A percentile compares a stretch with the other conserved stretches of the same genome.
Evolutionary conservation across 2,113 vertebrate genomes (phyloP).

Genomic region (Sclerurus mexicanus): DNA sequence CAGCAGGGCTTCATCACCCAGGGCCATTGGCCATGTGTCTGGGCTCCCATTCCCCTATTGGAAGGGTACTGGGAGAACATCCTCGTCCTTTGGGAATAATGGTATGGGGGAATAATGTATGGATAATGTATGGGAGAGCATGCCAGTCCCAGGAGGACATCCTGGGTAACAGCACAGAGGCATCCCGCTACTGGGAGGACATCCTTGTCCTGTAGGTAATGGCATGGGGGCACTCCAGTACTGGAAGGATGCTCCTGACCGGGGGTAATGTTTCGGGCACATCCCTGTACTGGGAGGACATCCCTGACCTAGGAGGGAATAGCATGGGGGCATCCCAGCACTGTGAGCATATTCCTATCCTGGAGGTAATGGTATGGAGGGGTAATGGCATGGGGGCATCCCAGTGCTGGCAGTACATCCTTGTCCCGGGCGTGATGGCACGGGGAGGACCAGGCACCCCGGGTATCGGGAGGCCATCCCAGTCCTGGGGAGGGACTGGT

Average conservation of each 20-base stretch:
- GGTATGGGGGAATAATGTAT: background rate
- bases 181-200: background rate
- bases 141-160: background rate
- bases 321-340: too few relatives aligned
- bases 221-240: background rate
- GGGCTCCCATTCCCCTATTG: background rate
- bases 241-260: background rate
- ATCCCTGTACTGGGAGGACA: background rate
- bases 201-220: background rate
- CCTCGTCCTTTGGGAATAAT: background rate
- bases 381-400: background rate
- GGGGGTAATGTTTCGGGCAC: background rate
- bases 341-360: background rate
- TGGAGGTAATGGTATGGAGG: background rate
- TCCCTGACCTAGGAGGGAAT: background rate
- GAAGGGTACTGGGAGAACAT: background rate
- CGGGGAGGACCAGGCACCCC: too few relatives aligned
- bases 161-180: too few relatives aligned
- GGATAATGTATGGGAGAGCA: too few relatives aligned
- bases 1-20: background rate
- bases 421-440: background rate
- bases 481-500: background rate
- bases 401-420: too few relatives aligned
- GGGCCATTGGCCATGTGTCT: rapidly evolving
- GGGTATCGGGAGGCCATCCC: background rate